Conservation (phyloP, 1,140 invertebrate species). For the Scaptomyza montana region DNA sequence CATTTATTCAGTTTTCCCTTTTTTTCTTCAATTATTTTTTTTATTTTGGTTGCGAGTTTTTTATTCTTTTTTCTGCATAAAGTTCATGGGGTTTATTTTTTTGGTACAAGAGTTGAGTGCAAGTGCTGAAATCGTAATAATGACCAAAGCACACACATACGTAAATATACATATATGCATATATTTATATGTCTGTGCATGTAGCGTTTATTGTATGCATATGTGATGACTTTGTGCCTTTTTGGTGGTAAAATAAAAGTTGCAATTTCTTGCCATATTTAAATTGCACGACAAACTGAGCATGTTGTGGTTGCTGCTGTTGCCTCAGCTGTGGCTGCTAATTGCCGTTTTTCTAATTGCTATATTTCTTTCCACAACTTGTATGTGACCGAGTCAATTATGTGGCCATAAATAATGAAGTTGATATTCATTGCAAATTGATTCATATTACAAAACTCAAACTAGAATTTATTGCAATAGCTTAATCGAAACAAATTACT, state of each 20-base stretch:
- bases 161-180: too few relatives aligned
- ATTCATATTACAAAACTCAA: neutral
- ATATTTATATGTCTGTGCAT: neutral
- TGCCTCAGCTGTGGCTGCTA: slow-evolving; percentile 10
- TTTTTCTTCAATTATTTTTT: neutral
- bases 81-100: slow-evolving; percentile 36
- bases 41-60: neutral
- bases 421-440: neutral
- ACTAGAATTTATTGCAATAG: neutral
- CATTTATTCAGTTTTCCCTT: slow-evolving; percentile 24
- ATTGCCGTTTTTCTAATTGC: slow-evolving; percentile 4
- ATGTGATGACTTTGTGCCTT: neutral
- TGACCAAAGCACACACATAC: slow-evolving; percentile 1
- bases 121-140: slow-evolving; percentile 46
- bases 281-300: slow-evolving; percentile 14
- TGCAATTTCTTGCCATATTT: slow-evolving; percentile 24
- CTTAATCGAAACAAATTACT: neutral
- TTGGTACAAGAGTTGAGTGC: slow-evolving; percentile 29
- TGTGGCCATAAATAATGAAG: slow-evolving; percentile 15
- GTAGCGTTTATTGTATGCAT: neutral
- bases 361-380: neutral
- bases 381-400: slow-evolving; percentile 9
- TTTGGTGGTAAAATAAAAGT: slow-evolving; percentile 3
- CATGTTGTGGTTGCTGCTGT: neutral
- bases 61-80: neutral